A percentile compares a stretch with the other conserved stretches of the same genome.
These are phyloP conservation scores for Isaurus tuberculatus DNA, from an alignment of 92 coral and sea anemone species.

Conservation along the genomic window DNA sequence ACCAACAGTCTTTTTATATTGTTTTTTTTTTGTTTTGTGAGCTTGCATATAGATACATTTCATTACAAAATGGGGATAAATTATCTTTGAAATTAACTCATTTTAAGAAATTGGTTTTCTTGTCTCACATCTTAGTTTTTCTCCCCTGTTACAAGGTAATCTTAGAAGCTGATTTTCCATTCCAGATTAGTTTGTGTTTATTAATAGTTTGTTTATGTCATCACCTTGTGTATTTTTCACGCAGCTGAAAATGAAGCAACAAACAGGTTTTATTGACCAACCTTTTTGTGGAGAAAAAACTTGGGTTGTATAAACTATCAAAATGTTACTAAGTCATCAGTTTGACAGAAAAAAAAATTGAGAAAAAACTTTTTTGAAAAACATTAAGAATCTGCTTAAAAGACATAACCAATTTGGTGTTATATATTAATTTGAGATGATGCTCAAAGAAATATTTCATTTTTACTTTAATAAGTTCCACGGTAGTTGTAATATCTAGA, in stretches of 20 bases:
- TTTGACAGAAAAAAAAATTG: background rate
- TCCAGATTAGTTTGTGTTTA: background rate
- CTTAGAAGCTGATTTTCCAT: background rate
- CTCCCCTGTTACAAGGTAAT: background rate
- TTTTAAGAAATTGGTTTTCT: background rate
- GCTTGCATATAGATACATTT: conserved; percentile 6
- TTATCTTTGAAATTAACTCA: background rate
- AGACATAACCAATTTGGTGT: background rate
- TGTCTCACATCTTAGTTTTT: background rate
- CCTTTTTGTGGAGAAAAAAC: background rate
- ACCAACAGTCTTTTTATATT: conserved; percentile 1
- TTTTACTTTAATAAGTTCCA: background rate
- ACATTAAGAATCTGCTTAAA: background rate
- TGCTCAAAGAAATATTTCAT: background rate
- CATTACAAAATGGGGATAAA: background rate
- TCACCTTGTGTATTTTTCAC: conserved; percentile 12
- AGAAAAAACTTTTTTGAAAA: background rate
- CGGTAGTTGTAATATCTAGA: background rate
- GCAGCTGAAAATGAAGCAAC: background rate
- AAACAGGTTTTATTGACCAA: background rate
- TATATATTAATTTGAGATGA: conserved; percentile 19
- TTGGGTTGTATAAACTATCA: conserved; percentile 20
- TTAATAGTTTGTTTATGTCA: background rate
- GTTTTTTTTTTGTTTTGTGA: background rate
- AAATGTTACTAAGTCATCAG: conserved; percentile 17